Conservation (phyloP, 2,797 vertebrate species). For the Pachyuromys duprasi region DNA sequence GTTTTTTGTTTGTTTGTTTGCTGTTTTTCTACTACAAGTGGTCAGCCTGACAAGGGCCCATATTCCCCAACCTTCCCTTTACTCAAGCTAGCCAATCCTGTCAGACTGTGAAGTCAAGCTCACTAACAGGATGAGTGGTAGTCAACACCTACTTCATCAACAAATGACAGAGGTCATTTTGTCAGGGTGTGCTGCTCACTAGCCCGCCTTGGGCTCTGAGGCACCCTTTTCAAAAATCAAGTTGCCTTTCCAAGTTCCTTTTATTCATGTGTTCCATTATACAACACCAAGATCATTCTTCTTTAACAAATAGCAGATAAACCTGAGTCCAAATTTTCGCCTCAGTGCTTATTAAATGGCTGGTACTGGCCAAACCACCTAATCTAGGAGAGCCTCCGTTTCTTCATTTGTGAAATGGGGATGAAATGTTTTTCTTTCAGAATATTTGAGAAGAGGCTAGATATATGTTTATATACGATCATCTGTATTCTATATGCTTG, state of each 20-base stretch:
- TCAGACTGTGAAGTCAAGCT: neutral
- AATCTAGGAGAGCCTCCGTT: conserved; percentile 8
- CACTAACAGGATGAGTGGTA: neutral
- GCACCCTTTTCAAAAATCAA: neutral
- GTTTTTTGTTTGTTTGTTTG: neutral
- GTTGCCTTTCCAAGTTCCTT: neutral
- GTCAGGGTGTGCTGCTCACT: neutral
- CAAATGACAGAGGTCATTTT: neutral
- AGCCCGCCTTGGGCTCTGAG: neutral
- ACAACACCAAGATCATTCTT: neutral
- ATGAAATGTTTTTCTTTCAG: neutral
- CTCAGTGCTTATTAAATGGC: neutral
- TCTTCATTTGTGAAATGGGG: neutral
- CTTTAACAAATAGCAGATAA: neutral
- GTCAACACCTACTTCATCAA: neutral
- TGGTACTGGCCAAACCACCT: neutral
- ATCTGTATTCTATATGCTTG: neutral
- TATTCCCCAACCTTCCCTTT: neutral
- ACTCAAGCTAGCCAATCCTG: neutral
- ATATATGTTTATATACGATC: neutral
- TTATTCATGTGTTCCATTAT: neutral
- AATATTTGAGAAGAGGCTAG: neutral
- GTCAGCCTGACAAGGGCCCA: neutral
- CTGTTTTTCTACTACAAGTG: neutral
- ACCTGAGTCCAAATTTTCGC: neutral